Percentiles rank a stretch among this genome's conserved stretches.
Evolutionary conservation across 2,113 vertebrate species (phyloP).

Genomic region (Hypanus sabinus): DNA sequence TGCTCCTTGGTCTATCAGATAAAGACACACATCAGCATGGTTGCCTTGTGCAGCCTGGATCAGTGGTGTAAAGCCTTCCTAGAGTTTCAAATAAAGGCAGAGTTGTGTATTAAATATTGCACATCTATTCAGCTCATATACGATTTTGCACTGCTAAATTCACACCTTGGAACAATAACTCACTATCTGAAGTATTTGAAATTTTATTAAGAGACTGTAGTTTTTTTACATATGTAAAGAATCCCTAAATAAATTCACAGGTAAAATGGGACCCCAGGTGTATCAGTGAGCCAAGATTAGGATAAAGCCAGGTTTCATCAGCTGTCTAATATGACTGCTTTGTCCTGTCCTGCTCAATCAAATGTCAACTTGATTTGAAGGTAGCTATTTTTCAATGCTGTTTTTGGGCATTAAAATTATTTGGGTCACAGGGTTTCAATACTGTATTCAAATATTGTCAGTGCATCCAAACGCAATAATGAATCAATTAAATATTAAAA

Average conservation of each 20-base stretch:
- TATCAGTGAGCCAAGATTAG: neutral
- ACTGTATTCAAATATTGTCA: neutral
- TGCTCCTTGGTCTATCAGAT: slow-evolving; percentile 77
- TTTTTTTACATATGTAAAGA: neutral
- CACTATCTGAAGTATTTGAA: neutral
- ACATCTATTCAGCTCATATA: neutral
- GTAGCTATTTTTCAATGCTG: neutral
- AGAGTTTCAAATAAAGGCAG: slow-evolving; percentile 36
- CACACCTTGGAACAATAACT: neutral
- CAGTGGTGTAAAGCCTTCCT: slow-evolving; percentile 81
- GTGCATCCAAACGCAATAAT: neutral
- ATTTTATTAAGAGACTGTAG: neutral
- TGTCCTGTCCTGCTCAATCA: neutral
- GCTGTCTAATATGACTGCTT: neutral
- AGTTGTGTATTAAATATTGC: neutral
- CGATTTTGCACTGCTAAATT: neutral
- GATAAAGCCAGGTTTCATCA: neutral
- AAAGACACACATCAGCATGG: slow-evolving; percentile 68
- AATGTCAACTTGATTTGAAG: neutral
- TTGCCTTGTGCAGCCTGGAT: slow-evolving; percentile 70
- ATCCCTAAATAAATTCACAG: neutral
- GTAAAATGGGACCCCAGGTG: neutral
- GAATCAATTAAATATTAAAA: neutral
- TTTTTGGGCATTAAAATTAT: neutral
- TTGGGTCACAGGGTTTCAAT: neutral